phyloP scores from a whole-genome alignment of 2,888 invertebrate genomes.

The Pachydiplax longipennis region DNA sequence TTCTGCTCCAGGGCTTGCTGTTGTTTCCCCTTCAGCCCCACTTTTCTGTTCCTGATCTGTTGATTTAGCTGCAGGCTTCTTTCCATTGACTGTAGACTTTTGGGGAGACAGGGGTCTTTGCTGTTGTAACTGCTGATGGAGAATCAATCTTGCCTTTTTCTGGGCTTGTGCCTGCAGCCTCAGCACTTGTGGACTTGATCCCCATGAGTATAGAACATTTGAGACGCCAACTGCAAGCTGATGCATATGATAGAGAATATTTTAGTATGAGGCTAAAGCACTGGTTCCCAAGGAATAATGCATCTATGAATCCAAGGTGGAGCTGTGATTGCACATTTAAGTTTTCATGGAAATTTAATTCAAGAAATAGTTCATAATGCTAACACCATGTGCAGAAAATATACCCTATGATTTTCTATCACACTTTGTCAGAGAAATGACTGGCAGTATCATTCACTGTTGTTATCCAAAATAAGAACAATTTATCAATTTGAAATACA shows the following conservation, averaged over 20 bases:
- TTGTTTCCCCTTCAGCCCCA: neutral
- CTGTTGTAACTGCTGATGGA: conserved; percentile 57
- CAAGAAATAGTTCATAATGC: neutral
- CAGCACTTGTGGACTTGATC: conserved; percentile 77
- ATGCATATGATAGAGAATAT: conserved; percentile 49
- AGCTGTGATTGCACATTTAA: too few relatives aligned
- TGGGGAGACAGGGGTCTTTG: neutral
- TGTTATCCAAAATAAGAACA: too few relatives aligned
- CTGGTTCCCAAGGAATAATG: conserved; percentile 42
- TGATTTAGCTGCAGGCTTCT: neutral
- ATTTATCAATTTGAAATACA: too few relatives aligned
- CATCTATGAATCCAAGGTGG: neutral
- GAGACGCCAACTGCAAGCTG: conserved; percentile 72
- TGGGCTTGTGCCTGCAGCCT: conserved; percentile 71
- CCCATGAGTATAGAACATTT: conserved; percentile 77
- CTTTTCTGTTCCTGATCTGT: neutral
- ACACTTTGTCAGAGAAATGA: too few relatives aligned
- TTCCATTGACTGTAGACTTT: neutral
- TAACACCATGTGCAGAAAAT: too few relatives aligned
- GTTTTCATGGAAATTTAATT: neutral
- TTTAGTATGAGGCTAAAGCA: conserved; percentile 7
- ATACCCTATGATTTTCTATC: too few relatives aligned
- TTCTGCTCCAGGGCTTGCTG: neutral
- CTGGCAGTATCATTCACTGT: too few relatives aligned
- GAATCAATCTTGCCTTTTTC: conserved; percentile 65